phyloP scores from a whole-genome alignment of 2,113 vertebrate genomes.

The Ranitomeya variabilis region DNA sequence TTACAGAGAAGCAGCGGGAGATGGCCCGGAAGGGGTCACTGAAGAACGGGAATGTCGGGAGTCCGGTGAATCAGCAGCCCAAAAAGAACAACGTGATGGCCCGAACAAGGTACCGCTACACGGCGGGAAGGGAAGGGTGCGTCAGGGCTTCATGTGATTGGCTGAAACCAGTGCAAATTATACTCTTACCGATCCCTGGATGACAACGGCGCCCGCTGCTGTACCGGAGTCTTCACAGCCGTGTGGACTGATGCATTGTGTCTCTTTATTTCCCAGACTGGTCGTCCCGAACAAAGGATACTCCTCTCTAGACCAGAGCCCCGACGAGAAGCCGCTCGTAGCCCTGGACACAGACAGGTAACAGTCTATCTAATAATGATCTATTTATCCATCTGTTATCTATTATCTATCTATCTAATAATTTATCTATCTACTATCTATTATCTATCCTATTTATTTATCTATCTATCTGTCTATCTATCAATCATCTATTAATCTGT shows the following conservation, averaged over 20 bases:
- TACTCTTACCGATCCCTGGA: too few species aligned
- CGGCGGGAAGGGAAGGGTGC: neutral
- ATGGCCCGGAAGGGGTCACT: slow-evolving; percentile 92
- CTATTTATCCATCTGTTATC: neutral
- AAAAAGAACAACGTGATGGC: slow-evolving; percentile 99
- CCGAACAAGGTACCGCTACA: slow-evolving; percentile 84
- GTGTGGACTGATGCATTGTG: neutral
- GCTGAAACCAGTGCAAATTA: too few species aligned
- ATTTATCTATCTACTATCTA: neutral
- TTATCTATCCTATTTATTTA: neutral
- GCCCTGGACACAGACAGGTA: slow-evolving; percentile 98
- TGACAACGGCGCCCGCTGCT: too few species aligned
- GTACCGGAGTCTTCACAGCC: too few species aligned
- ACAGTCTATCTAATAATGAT: neutral
- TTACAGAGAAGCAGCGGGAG: slow-evolving; percentile 95
- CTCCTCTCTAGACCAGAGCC: slow-evolving; percentile 96
- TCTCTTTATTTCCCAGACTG: slow-evolving; percentile 74
- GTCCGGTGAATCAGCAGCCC: slow-evolving; percentile 96
- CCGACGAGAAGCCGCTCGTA: slow-evolving; percentile 96
- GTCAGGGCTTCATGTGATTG: too few species aligned
- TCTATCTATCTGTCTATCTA: neutral
- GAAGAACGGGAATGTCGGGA: slow-evolving; percentile 90
- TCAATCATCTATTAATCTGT: neutral
- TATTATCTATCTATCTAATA: neutral
- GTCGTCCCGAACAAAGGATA: slow-evolving; percentile 99